These are phyloP conservation scores for Hippopotamyrus pictus DNA, from an alignment of 2,797 vertebrate species.

Conservation along the genomic window DNA sequence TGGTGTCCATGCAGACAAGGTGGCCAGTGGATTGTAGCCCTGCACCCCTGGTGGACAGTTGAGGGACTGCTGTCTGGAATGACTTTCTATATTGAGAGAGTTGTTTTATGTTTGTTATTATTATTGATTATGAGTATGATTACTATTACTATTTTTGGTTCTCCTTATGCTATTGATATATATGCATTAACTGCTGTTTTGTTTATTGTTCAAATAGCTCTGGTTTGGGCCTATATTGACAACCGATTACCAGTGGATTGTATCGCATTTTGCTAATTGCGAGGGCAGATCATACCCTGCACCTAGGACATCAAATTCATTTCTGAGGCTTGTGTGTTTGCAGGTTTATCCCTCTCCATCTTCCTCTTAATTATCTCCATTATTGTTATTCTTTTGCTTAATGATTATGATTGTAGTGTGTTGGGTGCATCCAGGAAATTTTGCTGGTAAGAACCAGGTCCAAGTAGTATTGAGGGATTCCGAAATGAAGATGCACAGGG, in stretches of 20 bases:
- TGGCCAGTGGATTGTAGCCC: neutral
- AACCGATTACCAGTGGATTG: neutral
- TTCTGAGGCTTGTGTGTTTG: neutral
- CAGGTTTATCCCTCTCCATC: neutral
- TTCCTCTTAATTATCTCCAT: neutral
- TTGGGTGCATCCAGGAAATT: neutral
- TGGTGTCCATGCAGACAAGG: neutral
- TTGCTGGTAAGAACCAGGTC: neutral
- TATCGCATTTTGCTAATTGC: neutral
- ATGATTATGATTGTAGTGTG: neutral
- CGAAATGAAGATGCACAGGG: neutral
- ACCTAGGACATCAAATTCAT: neutral
- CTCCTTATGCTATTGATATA: slow-evolving; percentile 75
- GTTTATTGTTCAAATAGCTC: slow-evolving; percentile 34
- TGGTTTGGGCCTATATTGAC: neutral
- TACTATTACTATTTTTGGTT: slow-evolving; percentile 66
- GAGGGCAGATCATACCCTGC: neutral
- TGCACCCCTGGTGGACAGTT: neutral
- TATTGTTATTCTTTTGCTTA: neutral
- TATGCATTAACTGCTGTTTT: slow-evolving; percentile 69
- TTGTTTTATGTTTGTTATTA: slow-evolving; percentile 53
- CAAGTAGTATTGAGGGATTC: neutral
- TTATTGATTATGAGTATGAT: slow-evolving; percentile 64
- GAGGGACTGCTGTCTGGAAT: slow-evolving; percentile 49
- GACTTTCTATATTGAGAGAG: slow-evolving; percentile 64